Conservation (phyloP, 2,113 vertebrate genomes). For the Heterocephalus glaber region DNA sequence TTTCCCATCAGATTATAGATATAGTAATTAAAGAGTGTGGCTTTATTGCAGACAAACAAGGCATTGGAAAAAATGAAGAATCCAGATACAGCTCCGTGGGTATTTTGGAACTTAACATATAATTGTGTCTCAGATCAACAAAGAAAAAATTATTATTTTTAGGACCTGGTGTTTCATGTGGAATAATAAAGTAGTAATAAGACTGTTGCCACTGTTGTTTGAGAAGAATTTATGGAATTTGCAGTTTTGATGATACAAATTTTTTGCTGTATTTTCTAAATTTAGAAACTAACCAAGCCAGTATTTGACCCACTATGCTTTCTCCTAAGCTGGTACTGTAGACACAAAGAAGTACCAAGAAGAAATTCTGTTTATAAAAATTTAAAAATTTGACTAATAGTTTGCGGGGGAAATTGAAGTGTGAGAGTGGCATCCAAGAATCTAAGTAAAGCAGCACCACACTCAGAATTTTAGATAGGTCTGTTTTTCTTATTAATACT, state of each 20-base stretch:
- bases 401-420: background rate
- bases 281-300: constrained; percentile 37
- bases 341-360: constrained; percentile 19
- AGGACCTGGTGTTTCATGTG: constrained; percentile 7
- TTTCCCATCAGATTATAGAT: background rate
- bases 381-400: background rate
- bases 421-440: background rate
- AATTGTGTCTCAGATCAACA: background rate
- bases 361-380: constrained; percentile 6
- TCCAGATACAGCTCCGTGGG: background rate
- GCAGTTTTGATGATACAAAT: background rate
- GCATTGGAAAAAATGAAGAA: background rate
- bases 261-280: background rate
- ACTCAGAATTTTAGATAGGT: background rate
- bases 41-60: background rate
- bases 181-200: constrained; percentile 34
- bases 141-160: background rate
- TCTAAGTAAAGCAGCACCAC: background rate
- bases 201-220: background rate
- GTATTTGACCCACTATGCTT: background rate
- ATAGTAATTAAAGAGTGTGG: background rate
- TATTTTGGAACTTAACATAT: background rate
- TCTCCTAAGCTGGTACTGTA: background rate
- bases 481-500: constrained; percentile 33
- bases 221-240: constrained; percentile 39